A percentile compares a stretch with the other conserved stretches of the same genome.
These are phyloP conservation scores for Sarcophaga carnaria DNA, from an alignment of 2,888 invertebrate species.

Conservation along the genomic window DNA sequence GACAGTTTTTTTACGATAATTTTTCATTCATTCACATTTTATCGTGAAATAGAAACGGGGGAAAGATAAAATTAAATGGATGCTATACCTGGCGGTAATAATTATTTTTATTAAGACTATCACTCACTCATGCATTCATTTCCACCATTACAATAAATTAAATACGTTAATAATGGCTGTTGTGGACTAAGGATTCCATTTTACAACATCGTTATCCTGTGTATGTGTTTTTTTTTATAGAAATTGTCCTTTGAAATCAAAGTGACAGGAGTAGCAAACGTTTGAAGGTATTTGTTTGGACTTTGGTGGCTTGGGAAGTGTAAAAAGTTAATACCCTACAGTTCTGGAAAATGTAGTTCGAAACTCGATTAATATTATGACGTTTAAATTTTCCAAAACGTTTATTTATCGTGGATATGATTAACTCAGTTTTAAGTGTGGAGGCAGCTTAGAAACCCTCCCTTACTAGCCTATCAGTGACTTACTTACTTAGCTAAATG, in stretches of 20 bases:
- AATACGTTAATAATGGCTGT: background rate
- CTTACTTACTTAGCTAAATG: no score
- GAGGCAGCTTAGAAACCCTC: no score
- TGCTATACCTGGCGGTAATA: background rate
- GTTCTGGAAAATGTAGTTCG: no score
- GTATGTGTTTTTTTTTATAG: background rate
- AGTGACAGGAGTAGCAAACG: background rate
- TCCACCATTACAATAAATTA: background rate
- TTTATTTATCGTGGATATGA: no score
- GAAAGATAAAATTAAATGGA: background rate
- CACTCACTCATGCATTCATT: background rate
- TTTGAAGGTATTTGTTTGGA: background rate
- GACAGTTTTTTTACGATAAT: background rate
- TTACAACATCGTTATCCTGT: no score
- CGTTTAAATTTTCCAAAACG: no score
- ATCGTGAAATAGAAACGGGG: background rate
- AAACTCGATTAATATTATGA: no score
- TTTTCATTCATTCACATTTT: background rate
- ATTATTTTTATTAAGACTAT: slow-evolving; percentile 12
- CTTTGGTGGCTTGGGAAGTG: no score
- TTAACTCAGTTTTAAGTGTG: background rate
- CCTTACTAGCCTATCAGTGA: no score
- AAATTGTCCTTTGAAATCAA: background rate
- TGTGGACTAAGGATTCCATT: background rate
- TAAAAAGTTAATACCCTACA: no score